Percentiles rank a stretch among this genome's conserved stretches.
phyloP scores from a whole-genome alignment of 2,888 invertebrate species.

The Seira ritae region DNA sequence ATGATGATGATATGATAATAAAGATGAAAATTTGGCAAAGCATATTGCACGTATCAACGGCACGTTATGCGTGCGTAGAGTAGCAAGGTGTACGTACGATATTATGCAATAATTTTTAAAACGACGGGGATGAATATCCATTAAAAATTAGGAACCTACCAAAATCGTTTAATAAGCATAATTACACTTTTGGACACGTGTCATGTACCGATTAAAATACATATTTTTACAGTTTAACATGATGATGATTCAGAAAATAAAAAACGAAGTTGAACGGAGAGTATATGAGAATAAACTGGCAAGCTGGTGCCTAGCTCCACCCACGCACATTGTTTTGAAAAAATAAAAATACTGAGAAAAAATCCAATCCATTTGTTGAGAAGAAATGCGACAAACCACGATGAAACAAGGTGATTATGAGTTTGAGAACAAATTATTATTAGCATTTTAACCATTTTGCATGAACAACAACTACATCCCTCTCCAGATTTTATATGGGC shows the following conservation, averaged over 20 bases:
- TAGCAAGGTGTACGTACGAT: too few relatives aligned
- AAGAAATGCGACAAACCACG: too few relatives aligned
- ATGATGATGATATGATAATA: too few relatives aligned
- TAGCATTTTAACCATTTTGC: neutral
- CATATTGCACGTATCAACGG: too few relatives aligned
- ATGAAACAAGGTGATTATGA: neutral
- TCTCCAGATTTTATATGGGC: neutral
- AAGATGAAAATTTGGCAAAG: too few relatives aligned
- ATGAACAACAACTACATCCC: neutral
- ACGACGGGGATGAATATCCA: too few relatives aligned
- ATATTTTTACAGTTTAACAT: neutral
- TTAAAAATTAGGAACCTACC: too few relatives aligned
- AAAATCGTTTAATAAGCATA: too few relatives aligned
- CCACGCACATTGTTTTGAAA: constrained; percentile 30
- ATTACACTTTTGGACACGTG: neutral
- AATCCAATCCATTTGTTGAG: constrained; percentile 36
- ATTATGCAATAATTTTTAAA: too few relatives aligned
- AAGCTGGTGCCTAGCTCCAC: constrained; percentile 46
- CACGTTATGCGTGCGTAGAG: too few relatives aligned
- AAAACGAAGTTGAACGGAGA: too few relatives aligned
- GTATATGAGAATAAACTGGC: constrained; percentile 20
- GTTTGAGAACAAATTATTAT: neutral
- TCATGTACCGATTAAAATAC: neutral
- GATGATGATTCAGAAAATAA: neutral
- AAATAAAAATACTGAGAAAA: constrained; percentile 22